Evolutionary conservation across 2,797 vertebrate species (phyloP).

Genomic region (Aotus griseimembra): DNA sequence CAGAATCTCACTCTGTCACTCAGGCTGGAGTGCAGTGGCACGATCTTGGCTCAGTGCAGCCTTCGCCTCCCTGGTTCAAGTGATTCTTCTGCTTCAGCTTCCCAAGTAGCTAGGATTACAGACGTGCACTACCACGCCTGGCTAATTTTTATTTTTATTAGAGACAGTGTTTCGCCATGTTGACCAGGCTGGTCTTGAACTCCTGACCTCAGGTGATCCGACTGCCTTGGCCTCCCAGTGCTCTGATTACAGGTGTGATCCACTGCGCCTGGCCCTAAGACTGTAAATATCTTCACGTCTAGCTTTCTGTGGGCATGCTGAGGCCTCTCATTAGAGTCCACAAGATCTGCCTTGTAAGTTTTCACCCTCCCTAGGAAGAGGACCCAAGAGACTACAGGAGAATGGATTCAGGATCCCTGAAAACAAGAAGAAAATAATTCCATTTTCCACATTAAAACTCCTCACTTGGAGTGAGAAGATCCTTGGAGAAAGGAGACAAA

Average conservation of each 20-base stretch:
- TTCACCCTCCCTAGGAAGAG: neutral
- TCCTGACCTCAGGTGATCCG: neutral
- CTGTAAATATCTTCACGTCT: neutral
- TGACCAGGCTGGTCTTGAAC: neutral
- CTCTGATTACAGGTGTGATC: neutral
- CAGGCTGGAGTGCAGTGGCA: neutral
- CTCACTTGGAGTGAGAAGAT: neutral
- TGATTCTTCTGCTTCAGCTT: neutral
- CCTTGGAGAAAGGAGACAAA: neutral
- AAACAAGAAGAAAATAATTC: constrained; percentile 23
- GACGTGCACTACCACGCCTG: neutral
- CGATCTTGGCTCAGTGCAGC: neutral
- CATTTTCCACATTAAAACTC: neutral
- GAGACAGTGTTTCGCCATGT: neutral
- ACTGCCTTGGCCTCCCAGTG: neutral
- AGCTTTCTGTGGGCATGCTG: neutral
- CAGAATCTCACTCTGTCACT: neutral
- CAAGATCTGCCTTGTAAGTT: neutral
- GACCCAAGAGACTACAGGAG: neutral
- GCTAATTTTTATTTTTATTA: neutral
- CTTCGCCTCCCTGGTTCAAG: neutral
- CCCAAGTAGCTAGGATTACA: neutral
- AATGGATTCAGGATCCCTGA: neutral
- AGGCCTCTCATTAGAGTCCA: neutral
- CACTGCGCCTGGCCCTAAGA: neutral